Percentiles rank a stretch among this genome's conserved stretches.
These are phyloP conservation scores for Tachypleus tridentatus DNA, from an alignment of 1,140 invertebrate genomes.

Conservation along the genomic window DNA sequence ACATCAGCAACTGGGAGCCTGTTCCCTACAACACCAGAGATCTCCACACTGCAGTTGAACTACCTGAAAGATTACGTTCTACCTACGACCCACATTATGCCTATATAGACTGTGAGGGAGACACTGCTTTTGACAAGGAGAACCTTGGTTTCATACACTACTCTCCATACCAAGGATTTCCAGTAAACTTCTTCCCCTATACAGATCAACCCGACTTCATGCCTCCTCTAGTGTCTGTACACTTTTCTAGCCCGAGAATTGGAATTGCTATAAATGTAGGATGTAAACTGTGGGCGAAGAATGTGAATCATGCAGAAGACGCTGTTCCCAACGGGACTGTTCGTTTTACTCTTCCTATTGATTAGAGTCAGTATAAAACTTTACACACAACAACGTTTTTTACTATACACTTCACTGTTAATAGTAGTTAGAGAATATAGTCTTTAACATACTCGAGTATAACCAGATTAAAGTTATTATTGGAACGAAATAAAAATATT, in stretches of 20 bases:
- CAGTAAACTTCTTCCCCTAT: slow-evolving; percentile 18
- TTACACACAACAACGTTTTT: no score
- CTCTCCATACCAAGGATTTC: slow-evolving; percentile 20
- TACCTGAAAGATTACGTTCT: slow-evolving; percentile 3
- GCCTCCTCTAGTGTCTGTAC: slow-evolving; percentile 19
- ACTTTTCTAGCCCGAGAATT: slow-evolving; percentile 18
- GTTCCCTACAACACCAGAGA: slow-evolving; percentile 26
- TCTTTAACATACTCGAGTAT: no score
- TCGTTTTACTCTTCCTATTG: slow-evolving; percentile 20
- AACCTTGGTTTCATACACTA: slow-evolving; percentile 20
- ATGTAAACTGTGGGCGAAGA: slow-evolving; percentile 23
- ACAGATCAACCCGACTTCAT: slow-evolving; percentile 15
- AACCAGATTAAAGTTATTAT: no score
- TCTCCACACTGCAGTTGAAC: slow-evolving; percentile 33
- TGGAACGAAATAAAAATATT: no score
- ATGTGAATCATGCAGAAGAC: slow-evolving; percentile 21
- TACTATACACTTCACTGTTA: no score
- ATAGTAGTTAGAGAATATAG: no score
- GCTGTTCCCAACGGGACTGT: slow-evolving; percentile 17
- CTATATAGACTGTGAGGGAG: slow-evolving; percentile 21
- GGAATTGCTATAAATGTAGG: slow-evolving; percentile 22
- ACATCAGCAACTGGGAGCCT: slow-evolving; percentile 17
- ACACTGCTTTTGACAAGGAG: slow-evolving; percentile 20
- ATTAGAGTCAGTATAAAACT: slow-evolving; percentile 2
- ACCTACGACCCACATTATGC: slow-evolving; percentile 13